A percentile compares a stretch with the other conserved stretches of the same genome.
Conservation (phyloP, 2,888 invertebrate genomes). For the Oscheius sp. region DNA sequence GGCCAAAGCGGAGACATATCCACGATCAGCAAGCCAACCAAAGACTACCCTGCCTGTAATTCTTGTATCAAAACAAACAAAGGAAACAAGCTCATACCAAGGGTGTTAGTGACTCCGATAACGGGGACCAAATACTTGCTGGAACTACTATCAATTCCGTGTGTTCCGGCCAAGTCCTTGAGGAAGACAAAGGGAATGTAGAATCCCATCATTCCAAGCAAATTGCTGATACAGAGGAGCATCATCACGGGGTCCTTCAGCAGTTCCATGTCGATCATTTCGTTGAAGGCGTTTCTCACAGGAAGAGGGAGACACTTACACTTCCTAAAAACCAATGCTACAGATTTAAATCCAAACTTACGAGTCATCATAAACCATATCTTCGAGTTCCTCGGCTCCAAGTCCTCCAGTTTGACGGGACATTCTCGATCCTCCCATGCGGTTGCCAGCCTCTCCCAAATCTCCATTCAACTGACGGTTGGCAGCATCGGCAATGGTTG, state of each 20-base stretch:
- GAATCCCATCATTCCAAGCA: conserved; percentile 92
- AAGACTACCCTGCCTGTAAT: conserved; percentile 77
- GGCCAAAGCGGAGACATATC: conserved; percentile 79
- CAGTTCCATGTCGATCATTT: conserved; percentile 69
- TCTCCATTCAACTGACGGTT: conserved; percentile 36
- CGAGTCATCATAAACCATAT: conserved; percentile 30
- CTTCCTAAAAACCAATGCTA: conserved; percentile 35
- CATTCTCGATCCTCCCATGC: conserved; percentile 43
- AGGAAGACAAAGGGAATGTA: conserved; percentile 88
- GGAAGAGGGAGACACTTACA: conserved; percentile 63
- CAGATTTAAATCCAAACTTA: background rate
- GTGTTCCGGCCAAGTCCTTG: conserved; percentile 59
- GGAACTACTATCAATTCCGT: conserved; percentile 37
- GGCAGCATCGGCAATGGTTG: conserved; percentile 51
- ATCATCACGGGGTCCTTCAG: conserved; percentile 82
- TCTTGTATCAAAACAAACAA: background rate
- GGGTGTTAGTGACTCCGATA: conserved; percentile 79
- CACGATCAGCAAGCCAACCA: conserved; percentile 76
- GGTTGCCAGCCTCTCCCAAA: background rate
- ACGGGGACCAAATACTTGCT: conserved; percentile 65
- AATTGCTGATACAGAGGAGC: conserved; percentile 89
- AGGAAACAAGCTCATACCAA: too few species aligned
- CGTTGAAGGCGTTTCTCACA: conserved; percentile 62
- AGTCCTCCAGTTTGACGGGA: conserved; percentile 50
- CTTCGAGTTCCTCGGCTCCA: conserved; percentile 28